These are phyloP conservation scores for Falco novaeseelandiae DNA, from an alignment of 2,797 vertebrate genomes.

Conservation along the genomic window DNA sequence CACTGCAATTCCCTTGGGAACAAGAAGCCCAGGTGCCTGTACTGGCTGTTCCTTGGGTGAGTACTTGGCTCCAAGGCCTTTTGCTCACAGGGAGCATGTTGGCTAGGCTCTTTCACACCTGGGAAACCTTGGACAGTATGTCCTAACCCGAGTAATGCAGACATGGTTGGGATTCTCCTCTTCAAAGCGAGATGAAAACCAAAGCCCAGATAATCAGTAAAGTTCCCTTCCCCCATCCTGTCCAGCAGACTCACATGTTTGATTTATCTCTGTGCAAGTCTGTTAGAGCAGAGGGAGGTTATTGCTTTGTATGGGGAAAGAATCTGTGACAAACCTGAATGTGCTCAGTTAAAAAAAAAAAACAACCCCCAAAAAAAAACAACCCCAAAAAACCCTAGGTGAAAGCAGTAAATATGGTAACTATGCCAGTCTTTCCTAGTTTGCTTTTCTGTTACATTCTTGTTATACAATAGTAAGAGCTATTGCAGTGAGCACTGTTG, in stretches of 20 bases:
- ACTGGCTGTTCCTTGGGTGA: neutral
- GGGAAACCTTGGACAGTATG: neutral
- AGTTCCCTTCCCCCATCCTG: neutral
- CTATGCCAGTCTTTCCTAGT: neutral
- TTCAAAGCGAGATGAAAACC: neutral
- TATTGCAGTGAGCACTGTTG: constrained; percentile 23
- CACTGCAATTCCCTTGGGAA: neutral
- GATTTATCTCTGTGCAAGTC: neutral
- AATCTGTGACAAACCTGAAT: constrained; percentile 10
- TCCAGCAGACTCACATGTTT: neutral
- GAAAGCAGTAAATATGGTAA: constrained; percentile 45
- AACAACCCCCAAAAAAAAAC: neutral
- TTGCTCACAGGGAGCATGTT: rapidly evolving
- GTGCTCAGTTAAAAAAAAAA: neutral
- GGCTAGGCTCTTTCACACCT: neutral
- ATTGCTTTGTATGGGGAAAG: neutral
- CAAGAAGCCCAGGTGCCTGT: neutral
- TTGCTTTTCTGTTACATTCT: constrained; percentile 46
- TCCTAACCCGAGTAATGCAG: rapidly evolving
- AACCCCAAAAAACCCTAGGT: neutral
- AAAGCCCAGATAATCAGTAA: neutral
- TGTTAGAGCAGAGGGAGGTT: neutral
- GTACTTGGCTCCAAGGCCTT: neutral
- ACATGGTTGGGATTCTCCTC: neutral
- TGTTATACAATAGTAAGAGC: constrained; percentile 64